A percentile compares a stretch with the other conserved stretches of the same genome.
Conservation (phyloP, 2,888 invertebrate species). For the Carcina quercana region DNA sequence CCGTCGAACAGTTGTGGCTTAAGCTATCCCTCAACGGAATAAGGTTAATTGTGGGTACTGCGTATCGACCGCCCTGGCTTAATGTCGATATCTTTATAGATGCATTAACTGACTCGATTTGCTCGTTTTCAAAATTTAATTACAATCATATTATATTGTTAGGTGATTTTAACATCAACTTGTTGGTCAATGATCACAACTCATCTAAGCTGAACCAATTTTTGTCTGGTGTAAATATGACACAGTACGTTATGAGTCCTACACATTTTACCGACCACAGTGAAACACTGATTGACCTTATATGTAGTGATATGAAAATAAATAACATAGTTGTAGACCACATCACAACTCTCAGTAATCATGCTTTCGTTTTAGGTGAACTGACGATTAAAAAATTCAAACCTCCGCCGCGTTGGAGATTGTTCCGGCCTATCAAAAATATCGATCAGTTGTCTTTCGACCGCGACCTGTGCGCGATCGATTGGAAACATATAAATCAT, state of each 20-base stretch:
- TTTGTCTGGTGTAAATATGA: constrained; percentile 2
- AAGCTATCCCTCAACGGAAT: neutral
- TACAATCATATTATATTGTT: constrained; percentile 7
- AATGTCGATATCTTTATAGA: constrained; percentile 13
- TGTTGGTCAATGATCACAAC: constrained; percentile 3
- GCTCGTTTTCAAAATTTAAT: neutral
- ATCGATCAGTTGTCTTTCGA: constrained; percentile 6
- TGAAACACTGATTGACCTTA: constrained; percentile 14
- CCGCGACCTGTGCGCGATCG: constrained; percentile 2
- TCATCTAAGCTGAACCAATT: constrained; percentile 3
- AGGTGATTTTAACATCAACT: constrained; percentile 12
- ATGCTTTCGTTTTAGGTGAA: constrained; percentile 8
- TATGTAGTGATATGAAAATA: constrained; percentile 11
- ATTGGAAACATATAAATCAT: constrained; percentile 2
- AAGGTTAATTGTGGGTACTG: constrained; percentile 13
- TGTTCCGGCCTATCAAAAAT: constrained; percentile 7
- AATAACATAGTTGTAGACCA: constrained; percentile 4
- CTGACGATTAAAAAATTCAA: constrained; percentile 8
- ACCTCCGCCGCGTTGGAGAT: neutral
- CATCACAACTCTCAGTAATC: constrained; percentile 10
- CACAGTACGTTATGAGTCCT: constrained; percentile 6
- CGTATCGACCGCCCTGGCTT: constrained; percentile 16
- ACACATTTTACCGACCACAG: constrained; percentile 13
- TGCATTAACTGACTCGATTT: constrained; percentile 8
- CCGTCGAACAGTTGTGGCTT: too few species aligned